These are phyloP conservation scores for Epinotia brunnichana DNA, from an alignment of 2,888 invertebrate species.

Conservation along the genomic window DNA sequence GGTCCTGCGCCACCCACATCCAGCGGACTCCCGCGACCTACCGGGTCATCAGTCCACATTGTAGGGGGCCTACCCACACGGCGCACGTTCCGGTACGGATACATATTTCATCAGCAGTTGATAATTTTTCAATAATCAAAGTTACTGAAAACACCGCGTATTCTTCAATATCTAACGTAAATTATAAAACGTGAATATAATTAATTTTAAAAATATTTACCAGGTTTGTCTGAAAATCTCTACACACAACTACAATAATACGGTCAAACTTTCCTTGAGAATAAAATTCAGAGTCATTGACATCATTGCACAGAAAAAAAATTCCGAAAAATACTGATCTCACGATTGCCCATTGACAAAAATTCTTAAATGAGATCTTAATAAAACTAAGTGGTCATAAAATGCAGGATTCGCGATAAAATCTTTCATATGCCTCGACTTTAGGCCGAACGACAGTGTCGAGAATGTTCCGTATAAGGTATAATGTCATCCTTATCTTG, in stretches of 20 bases:
- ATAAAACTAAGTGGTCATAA: slow-evolving; percentile 45
- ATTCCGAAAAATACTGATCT: slow-evolving; percentile 44
- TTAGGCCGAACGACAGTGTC: background rate
- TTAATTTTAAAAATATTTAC: background rate
- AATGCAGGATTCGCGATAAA: slow-evolving; percentile 38
- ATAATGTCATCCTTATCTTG: slow-evolving; percentile 25
- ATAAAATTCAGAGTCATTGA: background rate
- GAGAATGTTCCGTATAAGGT: slow-evolving; percentile 1
- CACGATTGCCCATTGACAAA: slow-evolving; percentile 42
- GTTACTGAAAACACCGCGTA: no score
- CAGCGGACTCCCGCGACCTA: no score
- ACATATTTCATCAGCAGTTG: no score
- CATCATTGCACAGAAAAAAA: slow-evolving; percentile 13
- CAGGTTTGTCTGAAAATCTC: background rate
- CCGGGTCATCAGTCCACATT: no score
- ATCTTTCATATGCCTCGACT: slow-evolving; percentile 24
- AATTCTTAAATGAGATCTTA: slow-evolving; percentile 41
- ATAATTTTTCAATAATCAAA: no score
- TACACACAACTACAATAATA: background rate
- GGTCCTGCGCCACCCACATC: no score
- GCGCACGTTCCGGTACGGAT: no score
- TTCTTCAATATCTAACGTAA: no score
- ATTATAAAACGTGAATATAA: no score
- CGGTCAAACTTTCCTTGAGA: slow-evolving; percentile 6
- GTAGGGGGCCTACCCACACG: no score